Base-by-base conservation (phyloP, 2,113 vertebrate genomes). In the Ammospiza caudacuta region DNA sequence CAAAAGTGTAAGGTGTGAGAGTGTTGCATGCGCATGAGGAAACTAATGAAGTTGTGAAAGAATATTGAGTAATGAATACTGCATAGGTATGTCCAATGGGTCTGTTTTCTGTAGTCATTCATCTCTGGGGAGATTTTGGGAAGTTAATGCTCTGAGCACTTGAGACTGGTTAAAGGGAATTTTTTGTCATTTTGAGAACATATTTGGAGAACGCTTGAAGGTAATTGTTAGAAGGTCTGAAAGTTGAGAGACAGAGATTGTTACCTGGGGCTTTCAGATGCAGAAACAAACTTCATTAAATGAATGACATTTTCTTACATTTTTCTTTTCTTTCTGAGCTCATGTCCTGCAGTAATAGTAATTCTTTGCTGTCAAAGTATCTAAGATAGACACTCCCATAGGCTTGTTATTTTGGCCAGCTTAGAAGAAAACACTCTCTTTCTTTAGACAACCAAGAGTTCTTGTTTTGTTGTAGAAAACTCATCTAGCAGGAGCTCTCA, bases 261-360 rank as follows among this genome's bases (percentile, higher is more conserved):
- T 41, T 87, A 57, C 28, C 22, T 49, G 76, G 46, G 22, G 6
- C 20, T 70, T 28, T 46, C 33, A 86, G 25, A 43, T 41, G 24
- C 28, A 88, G 63, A 88, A 88, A 83, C 5, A 25, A 73, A 4
- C 23, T 77, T 75, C 13, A 47, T 59, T 10, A 33, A 23, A 61
- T 18, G 21, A 78, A 54, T 37, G 31, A 49, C 0, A 0, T 75
- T 89, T 93, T 81, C 55, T 66, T 55, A 31, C 1, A 9, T 4
- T 94, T 90, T 75, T 11, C 29, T 72, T 41, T 87, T 90, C 39
- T 75, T 61, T 62, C 37, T 69, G 25, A 52, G 15, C 6, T 92
- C 15, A 1, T 79, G 27, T 75, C 11, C 33, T 39, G 15, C 5
- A 43, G 25, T 43, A 78, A 54, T 18, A 49, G 7, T 31, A 62